These are phyloP conservation scores for Lysiphlebus fabarum DNA, from an alignment of 1,140 invertebrate species.

Conservation along the genomic window DNA sequence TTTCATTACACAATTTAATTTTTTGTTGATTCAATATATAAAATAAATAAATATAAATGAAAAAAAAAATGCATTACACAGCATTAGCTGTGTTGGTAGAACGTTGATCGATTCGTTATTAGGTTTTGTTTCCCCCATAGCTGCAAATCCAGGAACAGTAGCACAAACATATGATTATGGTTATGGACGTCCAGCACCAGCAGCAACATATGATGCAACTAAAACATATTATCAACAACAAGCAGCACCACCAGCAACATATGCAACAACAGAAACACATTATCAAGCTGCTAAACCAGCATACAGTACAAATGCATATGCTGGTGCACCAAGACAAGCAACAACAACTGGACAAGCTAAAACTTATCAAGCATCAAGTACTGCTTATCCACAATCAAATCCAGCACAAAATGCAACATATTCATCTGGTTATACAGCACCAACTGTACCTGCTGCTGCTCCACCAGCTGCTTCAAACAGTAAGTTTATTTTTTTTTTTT, in stretches of 20 bases:
- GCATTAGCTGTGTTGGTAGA: conserved; percentile 12
- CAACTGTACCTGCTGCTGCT: conserved; percentile 62
- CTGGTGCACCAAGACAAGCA: conserved; percentile 60
- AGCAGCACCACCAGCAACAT: conserved; percentile 65
- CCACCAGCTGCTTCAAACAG: conserved; percentile 51
- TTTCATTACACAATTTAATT: not conserved
- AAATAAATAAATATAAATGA: not conserved
- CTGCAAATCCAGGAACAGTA: conserved; percentile 62
- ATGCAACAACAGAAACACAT: conserved; percentile 69
- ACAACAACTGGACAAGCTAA: conserved; percentile 59
- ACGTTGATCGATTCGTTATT: conserved; percentile 30
- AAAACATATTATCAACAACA: conserved; percentile 69
- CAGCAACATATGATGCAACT: conserved; percentile 62
- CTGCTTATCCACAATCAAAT: conserved; percentile 52
- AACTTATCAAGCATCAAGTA: conserved; percentile 52
- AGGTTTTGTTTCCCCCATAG: conserved; percentile 34
- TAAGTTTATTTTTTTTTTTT: conserved; percentile 39
- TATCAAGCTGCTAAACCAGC: conserved; percentile 59
- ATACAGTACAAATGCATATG: conserved; percentile 64
- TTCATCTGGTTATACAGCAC: conserved; percentile 54
- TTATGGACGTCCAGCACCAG: conserved; percentile 62
- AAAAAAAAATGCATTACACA: not conserved
- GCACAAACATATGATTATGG: conserved; percentile 68
- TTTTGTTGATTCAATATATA: not conserved
- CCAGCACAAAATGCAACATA: conserved; percentile 52